A percentile compares a stretch with the other conserved stretches of the same genome.
Evolutionary conservation across 2,113 vertebrate genomes (phyloP).

Genomic region (Dasyprocta punctata): DNA sequence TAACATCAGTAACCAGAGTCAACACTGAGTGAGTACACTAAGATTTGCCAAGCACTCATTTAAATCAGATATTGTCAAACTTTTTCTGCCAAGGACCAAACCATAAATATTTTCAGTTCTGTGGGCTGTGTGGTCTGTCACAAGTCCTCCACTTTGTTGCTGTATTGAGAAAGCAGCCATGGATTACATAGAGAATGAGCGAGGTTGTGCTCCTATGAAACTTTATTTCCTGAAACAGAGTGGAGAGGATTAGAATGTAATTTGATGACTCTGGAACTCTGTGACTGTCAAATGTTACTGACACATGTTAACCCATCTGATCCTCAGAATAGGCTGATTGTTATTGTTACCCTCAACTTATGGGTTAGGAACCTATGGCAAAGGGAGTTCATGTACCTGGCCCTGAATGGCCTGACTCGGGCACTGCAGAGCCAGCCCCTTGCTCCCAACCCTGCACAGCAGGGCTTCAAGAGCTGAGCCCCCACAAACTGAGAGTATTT

Average conservation of each 20-base stretch:
- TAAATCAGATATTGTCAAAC: not conserved
- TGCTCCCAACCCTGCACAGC: not conserved
- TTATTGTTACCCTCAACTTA: not conserved
- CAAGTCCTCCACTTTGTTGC: not conserved
- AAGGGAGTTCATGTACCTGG: not conserved
- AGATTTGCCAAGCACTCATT: not conserved
- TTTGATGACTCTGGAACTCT: not conserved
- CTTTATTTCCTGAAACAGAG: not conserved
- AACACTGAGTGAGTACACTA: not conserved
- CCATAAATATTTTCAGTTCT: not conserved
- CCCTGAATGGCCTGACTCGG: not conserved
- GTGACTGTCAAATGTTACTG: not conserved
- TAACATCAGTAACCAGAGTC: not conserved
- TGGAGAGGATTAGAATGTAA: not conserved
- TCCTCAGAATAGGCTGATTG: not conserved
- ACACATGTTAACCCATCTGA: not conserved
- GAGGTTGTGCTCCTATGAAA: not conserved
- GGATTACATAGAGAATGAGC: not conserved
- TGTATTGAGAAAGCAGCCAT: not conserved
- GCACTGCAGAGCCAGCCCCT: not conserved
- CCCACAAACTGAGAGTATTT: too few species aligned
- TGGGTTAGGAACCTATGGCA: not conserved
- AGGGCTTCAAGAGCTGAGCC: not conserved
- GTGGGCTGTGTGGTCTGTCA: not conserved
- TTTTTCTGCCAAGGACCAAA: not conserved